These are phyloP conservation scores for Thyatira batis DNA, from an alignment of 2,888 invertebrate genomes.

Conservation along the genomic window DNA sequence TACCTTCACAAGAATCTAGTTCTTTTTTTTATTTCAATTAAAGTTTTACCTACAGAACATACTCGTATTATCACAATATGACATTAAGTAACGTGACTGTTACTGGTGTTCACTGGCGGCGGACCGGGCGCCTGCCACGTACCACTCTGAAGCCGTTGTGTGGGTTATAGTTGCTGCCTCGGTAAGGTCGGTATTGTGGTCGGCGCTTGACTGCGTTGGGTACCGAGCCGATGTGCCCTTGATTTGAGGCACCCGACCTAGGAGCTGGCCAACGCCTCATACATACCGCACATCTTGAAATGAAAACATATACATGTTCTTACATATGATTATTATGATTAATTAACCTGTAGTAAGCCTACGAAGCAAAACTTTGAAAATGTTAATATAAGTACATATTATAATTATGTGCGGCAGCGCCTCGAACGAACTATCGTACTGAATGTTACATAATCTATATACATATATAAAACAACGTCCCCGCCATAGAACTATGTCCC, in stretches of 20 bases:
- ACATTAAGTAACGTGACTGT: slow-evolving; percentile 16
- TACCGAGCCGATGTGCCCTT: slow-evolving; percentile 51
- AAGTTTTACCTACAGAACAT: background rate
- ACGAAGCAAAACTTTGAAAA: no score
- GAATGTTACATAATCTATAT: no score
- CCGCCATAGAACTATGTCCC: no score
- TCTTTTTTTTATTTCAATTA: background rate
- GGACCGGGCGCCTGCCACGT: slow-evolving; percentile 54
- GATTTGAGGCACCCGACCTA: slow-evolving; percentile 25
- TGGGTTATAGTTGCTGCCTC: slow-evolving; percentile 16
- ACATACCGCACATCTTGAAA: slow-evolving; percentile 67
- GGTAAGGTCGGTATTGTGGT: slow-evolving; percentile 21
- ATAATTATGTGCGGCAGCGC: no score
- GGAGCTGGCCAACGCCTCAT: slow-evolving; percentile 58
- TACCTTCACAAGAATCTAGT: background rate
- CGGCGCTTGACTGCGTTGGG: slow-evolving; percentile 57
- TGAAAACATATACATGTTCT: slow-evolving; percentile 7
- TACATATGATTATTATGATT: no score
- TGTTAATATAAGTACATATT: no score
- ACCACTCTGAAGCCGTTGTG: slow-evolving; percentile 32
- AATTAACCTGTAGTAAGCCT: no score
- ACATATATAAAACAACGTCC: no score
- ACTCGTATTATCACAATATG: slow-evolving; percentile 2
- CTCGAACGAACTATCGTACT: no score
- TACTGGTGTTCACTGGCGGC: slow-evolving; percentile 33